Evolutionary conservation across 2,113 vertebrate genomes (phyloP).

Genomic region (Ivindomyrus marchei): DNA sequence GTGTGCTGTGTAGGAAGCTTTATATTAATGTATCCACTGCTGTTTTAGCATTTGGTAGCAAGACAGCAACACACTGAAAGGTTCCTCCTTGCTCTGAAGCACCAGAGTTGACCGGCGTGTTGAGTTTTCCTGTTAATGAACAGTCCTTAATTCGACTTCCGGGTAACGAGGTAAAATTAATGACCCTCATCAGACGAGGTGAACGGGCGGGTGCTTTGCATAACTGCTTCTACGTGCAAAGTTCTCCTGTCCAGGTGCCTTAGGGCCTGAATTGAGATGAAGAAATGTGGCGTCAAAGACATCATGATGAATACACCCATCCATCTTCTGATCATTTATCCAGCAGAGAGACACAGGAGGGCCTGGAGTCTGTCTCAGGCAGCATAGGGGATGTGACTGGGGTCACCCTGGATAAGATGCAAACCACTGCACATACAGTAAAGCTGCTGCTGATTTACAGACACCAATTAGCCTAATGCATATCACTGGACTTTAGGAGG

Average conservation of each 20-base stretch:
- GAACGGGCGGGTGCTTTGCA: not conserved
- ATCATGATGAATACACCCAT: not conserved
- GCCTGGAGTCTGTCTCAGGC: not conserved
- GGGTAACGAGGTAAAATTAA: not conserved
- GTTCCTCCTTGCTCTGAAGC: not conserved
- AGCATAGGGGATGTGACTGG: not conserved
- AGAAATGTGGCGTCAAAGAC: not conserved
- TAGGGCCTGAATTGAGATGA: not conserved
- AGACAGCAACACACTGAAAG: not conserved
- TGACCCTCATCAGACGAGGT: not conserved
- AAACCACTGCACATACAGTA: not conserved
- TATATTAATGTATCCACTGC: not conserved
- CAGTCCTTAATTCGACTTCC: not conserved
- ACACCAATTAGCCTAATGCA: not conserved
- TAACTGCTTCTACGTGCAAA: not conserved
- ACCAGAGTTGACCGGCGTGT: not conserved
- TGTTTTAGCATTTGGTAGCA: not conserved
- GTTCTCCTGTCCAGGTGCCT: not conserved
- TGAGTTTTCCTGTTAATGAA: not conserved
- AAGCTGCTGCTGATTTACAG: not conserved
- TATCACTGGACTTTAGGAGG: not conserved
- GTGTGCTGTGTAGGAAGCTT: not conserved
- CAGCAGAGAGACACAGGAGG: not conserved
- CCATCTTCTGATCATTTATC: not conserved
- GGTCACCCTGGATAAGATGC: not conserved